phyloP scores from a whole-genome alignment of 2,797 vertebrate species.

The Pseudotriccus pelzelni region DNA sequence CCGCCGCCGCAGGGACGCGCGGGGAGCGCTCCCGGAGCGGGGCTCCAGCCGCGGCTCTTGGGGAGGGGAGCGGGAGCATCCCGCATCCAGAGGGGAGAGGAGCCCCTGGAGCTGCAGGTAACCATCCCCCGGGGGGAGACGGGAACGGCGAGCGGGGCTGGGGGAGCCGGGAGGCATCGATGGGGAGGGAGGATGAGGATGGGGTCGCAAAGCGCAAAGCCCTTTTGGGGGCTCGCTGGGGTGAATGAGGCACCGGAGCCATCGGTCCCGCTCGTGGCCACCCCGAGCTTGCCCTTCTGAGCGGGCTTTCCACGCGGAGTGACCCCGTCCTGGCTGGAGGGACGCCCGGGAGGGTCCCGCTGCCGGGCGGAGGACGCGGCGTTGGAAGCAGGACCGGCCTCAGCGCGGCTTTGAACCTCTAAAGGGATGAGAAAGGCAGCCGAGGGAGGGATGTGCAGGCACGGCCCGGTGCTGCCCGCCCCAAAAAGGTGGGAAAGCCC shows the following conservation, averaged over 20 bases:
- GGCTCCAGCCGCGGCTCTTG: background rate
- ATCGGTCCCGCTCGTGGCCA: background rate
- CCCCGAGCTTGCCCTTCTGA: background rate
- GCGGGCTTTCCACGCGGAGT: fast-evolving
- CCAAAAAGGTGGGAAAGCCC: background rate
- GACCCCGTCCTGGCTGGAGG: background rate
- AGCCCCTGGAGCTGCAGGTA: constrained; percentile 5
- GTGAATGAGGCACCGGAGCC: background rate
- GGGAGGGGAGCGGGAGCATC: background rate
- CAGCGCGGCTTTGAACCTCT: background rate
- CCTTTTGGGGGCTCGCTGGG: background rate
- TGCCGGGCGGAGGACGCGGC: background rate
- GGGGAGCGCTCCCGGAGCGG: background rate
- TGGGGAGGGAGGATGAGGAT: background rate
- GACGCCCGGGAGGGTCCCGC: background rate
- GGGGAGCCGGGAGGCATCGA: background rate
- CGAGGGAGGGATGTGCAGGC: background rate
- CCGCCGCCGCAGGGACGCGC: background rate
- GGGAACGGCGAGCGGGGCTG: background rate
- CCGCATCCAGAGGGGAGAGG: background rate
- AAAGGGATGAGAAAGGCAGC: background rate
- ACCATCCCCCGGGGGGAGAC: background rate
- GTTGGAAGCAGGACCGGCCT: background rate
- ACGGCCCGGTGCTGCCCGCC: background rate
- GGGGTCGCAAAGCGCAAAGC: background rate